Conservation (phyloP, 1,140 invertebrate genomes). For the Solen grandis region DNA sequence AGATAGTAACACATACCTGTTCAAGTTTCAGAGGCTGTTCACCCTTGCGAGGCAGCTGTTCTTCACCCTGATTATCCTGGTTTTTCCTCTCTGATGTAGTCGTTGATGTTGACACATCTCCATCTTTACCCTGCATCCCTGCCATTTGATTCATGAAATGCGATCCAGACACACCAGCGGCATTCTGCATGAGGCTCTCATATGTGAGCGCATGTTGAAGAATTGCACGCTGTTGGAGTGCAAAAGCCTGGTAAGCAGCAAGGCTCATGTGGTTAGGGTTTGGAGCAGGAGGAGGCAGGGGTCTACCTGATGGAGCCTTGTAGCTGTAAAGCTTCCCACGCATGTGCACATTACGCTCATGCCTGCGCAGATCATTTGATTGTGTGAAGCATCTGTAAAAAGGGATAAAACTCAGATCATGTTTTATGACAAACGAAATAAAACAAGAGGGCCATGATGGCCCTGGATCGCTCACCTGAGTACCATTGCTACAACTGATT, state of each 20-base stretch:
- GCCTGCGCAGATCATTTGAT: conserved; percentile 76
- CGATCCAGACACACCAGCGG: conserved; percentile 44
- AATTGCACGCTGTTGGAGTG: conserved; percentile 74
- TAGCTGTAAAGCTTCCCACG: conserved; percentile 74
- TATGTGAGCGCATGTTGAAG: conserved; percentile 76
- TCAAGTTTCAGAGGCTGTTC: conserved; percentile 64
- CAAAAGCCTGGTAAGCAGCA: conserved; percentile 76
- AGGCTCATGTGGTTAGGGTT: conserved; percentile 71
- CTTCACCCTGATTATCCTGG: conserved; percentile 28
- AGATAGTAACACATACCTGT: conserved; percentile 60
- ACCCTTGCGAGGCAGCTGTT: conserved; percentile 8
- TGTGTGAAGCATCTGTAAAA: conserved; percentile 75
- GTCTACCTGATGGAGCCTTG: conserved; percentile 58
- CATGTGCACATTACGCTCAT: conserved; percentile 79
- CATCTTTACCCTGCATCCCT: too few species aligned
- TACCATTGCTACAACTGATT: too few species aligned
- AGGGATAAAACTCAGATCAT: too few species aligned
- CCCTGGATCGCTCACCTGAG: too few species aligned
- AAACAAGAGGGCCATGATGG: too few species aligned
- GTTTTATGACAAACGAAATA: too few species aligned
- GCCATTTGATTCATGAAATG: background rate
- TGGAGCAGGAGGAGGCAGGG: conserved; percentile 17
- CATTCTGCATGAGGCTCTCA: conserved; percentile 73
- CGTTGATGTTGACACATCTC: too few species aligned
- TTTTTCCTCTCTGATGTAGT: too few species aligned